A percentile compares a stretch with the other conserved stretches of the same genome.
Evolutionary conservation across 2,888 invertebrate genomes (phyloP).

Genomic region (Erebia ligea): DNA sequence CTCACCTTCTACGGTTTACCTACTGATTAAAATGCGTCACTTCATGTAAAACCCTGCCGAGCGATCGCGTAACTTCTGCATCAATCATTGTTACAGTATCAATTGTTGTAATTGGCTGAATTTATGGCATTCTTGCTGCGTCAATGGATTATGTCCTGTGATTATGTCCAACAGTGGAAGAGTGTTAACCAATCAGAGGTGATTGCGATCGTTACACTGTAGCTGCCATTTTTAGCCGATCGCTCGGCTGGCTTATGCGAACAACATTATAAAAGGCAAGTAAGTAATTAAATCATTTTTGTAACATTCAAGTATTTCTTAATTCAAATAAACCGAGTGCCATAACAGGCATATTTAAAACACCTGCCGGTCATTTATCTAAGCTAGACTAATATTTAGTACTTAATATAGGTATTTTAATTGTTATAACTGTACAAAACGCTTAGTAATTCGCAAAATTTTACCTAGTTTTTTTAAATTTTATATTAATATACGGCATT

Average conservation of each 20-base stretch:
- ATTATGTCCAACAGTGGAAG: too few relatives aligned
- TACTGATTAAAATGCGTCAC: too few relatives aligned
- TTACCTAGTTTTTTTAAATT: constrained; percentile 68
- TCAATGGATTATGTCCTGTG: too few relatives aligned
- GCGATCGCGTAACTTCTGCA: too few relatives aligned
- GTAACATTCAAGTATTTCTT: background rate
- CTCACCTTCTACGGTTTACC: too few relatives aligned
- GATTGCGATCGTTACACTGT: too few relatives aligned
- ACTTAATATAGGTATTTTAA: constrained; percentile 57
- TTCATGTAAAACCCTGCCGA: too few relatives aligned
- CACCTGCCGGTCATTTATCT: constrained; percentile 61
- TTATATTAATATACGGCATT: constrained; percentile 42
- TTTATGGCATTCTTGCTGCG: too few relatives aligned
- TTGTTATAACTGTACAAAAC: constrained; percentile 80
- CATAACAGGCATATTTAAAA: constrained; percentile 50
- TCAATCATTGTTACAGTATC: too few relatives aligned
- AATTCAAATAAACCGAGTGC: constrained; percentile 55
- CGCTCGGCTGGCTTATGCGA: background rate
- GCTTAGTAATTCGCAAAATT: constrained; percentile 75
- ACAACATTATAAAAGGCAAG: background rate
- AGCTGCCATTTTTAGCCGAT: too few relatives aligned
- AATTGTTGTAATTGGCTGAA: too few relatives aligned
- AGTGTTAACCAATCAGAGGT: too few relatives aligned
- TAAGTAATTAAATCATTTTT: background rate
- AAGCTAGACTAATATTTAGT: constrained; percentile 64